Evolutionary conservation across 2,888 invertebrate genomes (phyloP), one percentile per base, ranked within the genome.

Genomic region (Neoaliturus tenellus): DNA sequence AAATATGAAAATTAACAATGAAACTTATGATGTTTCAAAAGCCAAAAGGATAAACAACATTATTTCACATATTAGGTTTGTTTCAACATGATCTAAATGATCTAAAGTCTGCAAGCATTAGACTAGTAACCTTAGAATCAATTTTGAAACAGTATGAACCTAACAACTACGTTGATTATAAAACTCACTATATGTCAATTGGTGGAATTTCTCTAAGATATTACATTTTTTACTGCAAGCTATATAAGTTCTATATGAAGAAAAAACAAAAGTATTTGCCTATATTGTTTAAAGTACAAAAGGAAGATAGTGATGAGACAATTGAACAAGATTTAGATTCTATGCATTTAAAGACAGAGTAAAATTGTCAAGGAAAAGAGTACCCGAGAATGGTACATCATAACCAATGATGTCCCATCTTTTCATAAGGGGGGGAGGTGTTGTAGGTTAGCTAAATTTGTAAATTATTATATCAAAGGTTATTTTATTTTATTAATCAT

Each of bases 361-460:
- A 17, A 69, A 35, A 35, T 8, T 69, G 14, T 69, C 69, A 20
- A 69, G 39, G 17, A 69, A 69, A 17, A 31, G 35, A 8, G 8
- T 8, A 8, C 12, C 39, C 39, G 41, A 73, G 41, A 73, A 39
- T 39, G 71, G 23, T 1, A 23, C 25, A 12, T 25, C 41, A 41
- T 35, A 73, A 41, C 3, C 8, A 73, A 73, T 41, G 71, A 73
- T n/a, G n/a, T 23, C 20, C n/a, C 71, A 73, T 41, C 41, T 33
- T 67, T 31, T 41, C 6, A 10, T 73, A 41, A 73, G 71, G 71
- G 41, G n/a, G 71, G 71, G 71, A 73, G 41, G n/a, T 73, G n/a
- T n/a, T n/a, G n/a, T n/a, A n/a, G n/a, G n/a, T n/a, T n/a, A n/a
- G n/a, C n/a, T n/a, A n/a, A n/a, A n/a, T n/a, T n/a, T n/a, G n/a